Percentiles rank a stretch among this genome's conserved stretches.
Conservation (phyloP, 2,113 vertebrate genomes). For the Perca fluviatilis region DNA sequence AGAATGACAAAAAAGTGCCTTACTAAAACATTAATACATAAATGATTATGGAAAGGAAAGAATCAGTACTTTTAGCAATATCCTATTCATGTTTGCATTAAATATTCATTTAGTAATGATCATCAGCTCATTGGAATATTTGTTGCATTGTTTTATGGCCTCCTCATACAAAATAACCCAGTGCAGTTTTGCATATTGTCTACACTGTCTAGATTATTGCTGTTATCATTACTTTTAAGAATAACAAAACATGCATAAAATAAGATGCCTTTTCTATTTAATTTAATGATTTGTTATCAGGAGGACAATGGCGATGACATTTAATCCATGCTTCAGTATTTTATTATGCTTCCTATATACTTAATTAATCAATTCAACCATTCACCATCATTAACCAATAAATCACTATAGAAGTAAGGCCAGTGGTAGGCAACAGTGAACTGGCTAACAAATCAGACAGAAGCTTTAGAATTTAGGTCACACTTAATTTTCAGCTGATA, state of each 20-base stretch:
- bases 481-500: neutral
- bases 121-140: conserved; percentile 13
- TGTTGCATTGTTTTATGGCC: conserved; percentile 2
- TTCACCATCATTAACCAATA: neutral
- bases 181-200: conserved; percentile 6
- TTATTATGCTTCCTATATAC: neutral
- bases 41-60: conserved; percentile 31
- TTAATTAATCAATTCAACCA: conserved; percentile 14
- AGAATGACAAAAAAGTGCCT: conserved; percentile 11
- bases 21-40: conserved; percentile 34
- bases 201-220: neutral
- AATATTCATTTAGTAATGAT: conserved; percentile 32
- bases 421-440: neutral
- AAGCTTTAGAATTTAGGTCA: conserved; percentile 8
- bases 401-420: neutral
- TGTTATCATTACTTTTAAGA: neutral
- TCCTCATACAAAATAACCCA: conserved; percentile 2
- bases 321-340: conserved; percentile 9
- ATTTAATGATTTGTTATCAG: conserved; percentile 13
- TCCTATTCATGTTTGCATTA: conserved; percentile 25
- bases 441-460: neutral
- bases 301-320: conserved; percentile 8
- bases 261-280: neutral
- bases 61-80: conserved; percentile 21
- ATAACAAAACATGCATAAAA: conserved; percentile 5